Conservation (phyloP, 2,888 invertebrate species). For the Heteromyza rotundicornis region DNA sequence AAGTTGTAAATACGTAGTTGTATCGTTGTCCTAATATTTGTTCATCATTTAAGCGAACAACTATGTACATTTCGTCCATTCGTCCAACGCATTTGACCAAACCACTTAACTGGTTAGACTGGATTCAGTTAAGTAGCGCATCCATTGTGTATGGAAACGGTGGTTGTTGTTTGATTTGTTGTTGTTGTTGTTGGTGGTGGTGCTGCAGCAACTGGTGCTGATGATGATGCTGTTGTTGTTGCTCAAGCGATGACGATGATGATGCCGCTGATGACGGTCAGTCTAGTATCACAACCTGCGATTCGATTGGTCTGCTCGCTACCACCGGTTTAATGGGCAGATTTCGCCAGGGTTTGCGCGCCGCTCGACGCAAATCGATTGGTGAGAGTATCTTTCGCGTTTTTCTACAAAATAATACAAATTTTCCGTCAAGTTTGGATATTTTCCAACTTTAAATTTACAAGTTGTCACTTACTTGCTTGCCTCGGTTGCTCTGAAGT, state of each 20-base stretch:
- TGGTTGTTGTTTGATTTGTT: conserved; percentile 46
- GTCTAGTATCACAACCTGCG: conserved; percentile 77
- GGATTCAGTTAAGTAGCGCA: conserved; percentile 67
- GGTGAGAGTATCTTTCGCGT: conserved; percentile 81
- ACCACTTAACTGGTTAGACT: neutral
- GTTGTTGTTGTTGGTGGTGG: conserved; percentile 41
- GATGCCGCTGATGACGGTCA: conserved; percentile 66
- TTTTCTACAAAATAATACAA: conserved; percentile 63
- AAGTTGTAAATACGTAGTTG: conserved; percentile 38
- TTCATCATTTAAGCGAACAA: conserved; percentile 25
- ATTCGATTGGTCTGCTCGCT: conserved; percentile 64
- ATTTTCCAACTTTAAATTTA: neutral
- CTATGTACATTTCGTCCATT: conserved; percentile 22
- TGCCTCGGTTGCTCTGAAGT: conserved; percentile 88
- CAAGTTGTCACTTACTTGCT: conserved; percentile 78
- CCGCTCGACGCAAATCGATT: conserved; percentile 80
- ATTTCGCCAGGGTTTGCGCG: conserved; percentile 83
- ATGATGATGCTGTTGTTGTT: conserved; percentile 29
- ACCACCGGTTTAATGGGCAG: conserved; percentile 62
- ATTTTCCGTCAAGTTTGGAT: neutral
- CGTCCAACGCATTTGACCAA: conserved; percentile 10
- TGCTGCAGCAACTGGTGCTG: conserved; percentile 24
- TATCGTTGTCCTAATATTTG: conserved; percentile 29
- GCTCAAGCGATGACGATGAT: conserved; percentile 27
- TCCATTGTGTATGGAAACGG: conserved; percentile 72